Evolutionary conservation across 2,797 vertebrate species (phyloP), one percentile per base, ranked within the genome.

Genomic region (Remorina albescens): DNA sequence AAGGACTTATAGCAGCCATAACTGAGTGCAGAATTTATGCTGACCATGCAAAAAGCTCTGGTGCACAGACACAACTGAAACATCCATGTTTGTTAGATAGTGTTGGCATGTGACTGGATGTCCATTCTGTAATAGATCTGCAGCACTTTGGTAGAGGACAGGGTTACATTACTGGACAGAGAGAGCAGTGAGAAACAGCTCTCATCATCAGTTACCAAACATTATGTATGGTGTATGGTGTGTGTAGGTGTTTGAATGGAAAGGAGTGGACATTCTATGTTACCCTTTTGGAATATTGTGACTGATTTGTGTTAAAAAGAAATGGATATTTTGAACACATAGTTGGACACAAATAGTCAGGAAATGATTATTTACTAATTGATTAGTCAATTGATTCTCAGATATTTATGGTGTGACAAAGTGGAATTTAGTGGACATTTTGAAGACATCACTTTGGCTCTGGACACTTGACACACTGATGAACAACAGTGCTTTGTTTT

Each of bases 1-100:
- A 73, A 65, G 68, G 78, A 88, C 83, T 83, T 74, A 80, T 68
- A 71, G 65, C 73, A 76, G 72, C 77, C 73, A 46, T 86, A 71
- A 65, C 26, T 10, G 74, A 71, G 60, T 72, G 74, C 71, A 37
- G 70, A 56, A 57, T 82, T 83, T 78, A 75, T 86, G 84, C 86
- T 88, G 80, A 82, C 63, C 55, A 57, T n/a, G 50, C 54, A 50
- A 23, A 59, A 59, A 65, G 53, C 50, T 37, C 15, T 61, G 56
- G 39, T 16, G 19, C 42, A 73, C 54, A 50, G 44, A 65, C 58
- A 41, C 66, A 54, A 64, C 72, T 34, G 65, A 67, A 71, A 67
- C 68, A 71, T 81, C 62, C 73, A 0, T 76, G 58, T 72, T 34
- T 32, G 44, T 42, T 34, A 42, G 36, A 21, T 12, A 39, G 51